Base-by-base conservation (phyloP, 2,888 invertebrate species). In the Erannis defoliaria region DNA sequence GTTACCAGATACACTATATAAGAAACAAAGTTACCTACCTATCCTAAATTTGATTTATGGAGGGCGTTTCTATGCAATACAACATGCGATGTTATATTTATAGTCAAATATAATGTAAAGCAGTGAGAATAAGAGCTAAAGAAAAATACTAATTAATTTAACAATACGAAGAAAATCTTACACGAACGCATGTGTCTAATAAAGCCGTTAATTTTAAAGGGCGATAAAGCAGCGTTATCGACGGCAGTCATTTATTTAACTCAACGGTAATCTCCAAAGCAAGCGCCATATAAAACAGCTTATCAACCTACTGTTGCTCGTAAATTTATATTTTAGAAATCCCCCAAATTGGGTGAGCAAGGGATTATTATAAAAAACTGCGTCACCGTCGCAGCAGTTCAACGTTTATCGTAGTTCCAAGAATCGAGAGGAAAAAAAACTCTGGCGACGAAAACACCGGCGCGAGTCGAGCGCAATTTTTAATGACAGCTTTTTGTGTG, bases 351-450 rank as follows among this genome's bases (percentile, higher is more conserved):
- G 69, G 68, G 68, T 74, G 73, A 74, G 75, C 72, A 72, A 74
- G 74, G 75, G 78, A 77, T 78, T 82, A 77, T 78, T 76, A 77
- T 74, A 78, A 84, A 31, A 80, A 78, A 40, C 38, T 71, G 67
- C 74, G 78, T 78, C 81, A 77, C 64, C 80, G 73, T 66, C 73
- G 68, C 64, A 69, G 70, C 70, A 68, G 60, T 72, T 67, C 68
- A 72, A 72, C 64, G 71, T 77, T 85, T 85, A 86, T 86, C 85
- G 73, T 56, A 61, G 65, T 87, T 87, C 85, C 60, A 59, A 83
- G 88, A 89, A 89, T 19, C 56, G 60, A 58, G 75, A 76, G 74
- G 78, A 78, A 86, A 84, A n/a, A 84, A 79, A 77, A 76, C 62
- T 56, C 61, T 64, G 54, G 72, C 75, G 79, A 79, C 76, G 76